Evolutionary conservation across 2,113 vertebrate species (phyloP).

Genomic region (Halichoeres trimaculatus): DNA sequence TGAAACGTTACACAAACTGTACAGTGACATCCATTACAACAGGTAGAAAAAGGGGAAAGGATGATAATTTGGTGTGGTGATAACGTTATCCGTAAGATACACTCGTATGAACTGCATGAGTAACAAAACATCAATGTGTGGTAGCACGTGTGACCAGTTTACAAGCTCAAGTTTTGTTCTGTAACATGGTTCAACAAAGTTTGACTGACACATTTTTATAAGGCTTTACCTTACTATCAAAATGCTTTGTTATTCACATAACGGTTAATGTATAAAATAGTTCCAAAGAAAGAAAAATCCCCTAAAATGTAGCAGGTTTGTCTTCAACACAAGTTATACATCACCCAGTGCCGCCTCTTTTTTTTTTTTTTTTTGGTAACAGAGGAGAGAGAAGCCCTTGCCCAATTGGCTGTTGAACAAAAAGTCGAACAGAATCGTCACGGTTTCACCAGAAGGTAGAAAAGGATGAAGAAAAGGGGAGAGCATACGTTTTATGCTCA

Average conservation of each 20-base stretch:
- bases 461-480: slow-evolving; percentile 55
- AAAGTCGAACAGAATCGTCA: slow-evolving; percentile 37
- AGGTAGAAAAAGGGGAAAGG: slow-evolving; percentile 80
- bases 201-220: slow-evolving; percentile 75
- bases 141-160: slow-evolving; percentile 71
- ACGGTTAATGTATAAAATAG: slow-evolving; percentile 72
- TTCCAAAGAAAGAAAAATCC: slow-evolving; percentile 66
- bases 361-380: slow-evolving; percentile 87
- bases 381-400: slow-evolving; percentile 82
- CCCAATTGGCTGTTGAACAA: slow-evolving; percentile 72
- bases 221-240: slow-evolving; percentile 81
- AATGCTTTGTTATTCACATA: slow-evolving; percentile 76
- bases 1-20: slow-evolving; percentile 88
- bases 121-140: slow-evolving; percentile 76
- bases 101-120: slow-evolving; percentile 77
- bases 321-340: slow-evolving; percentile 68
- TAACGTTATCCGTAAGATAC: slow-evolving; percentile 77
- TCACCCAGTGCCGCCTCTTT: slow-evolving; percentile 77
- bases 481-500: slow-evolving; percentile 66
- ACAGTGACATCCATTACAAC: slow-evolving; percentile 88
- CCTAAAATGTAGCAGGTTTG: slow-evolving; percentile 62
- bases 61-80: slow-evolving; percentile 83
- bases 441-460: slow-evolving; percentile 55
- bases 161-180: slow-evolving; percentile 75
- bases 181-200: slow-evolving; percentile 77